Evolutionary conservation across 2,888 invertebrate species (phyloP).

Genomic region (Octonoba sinensis): DNA sequence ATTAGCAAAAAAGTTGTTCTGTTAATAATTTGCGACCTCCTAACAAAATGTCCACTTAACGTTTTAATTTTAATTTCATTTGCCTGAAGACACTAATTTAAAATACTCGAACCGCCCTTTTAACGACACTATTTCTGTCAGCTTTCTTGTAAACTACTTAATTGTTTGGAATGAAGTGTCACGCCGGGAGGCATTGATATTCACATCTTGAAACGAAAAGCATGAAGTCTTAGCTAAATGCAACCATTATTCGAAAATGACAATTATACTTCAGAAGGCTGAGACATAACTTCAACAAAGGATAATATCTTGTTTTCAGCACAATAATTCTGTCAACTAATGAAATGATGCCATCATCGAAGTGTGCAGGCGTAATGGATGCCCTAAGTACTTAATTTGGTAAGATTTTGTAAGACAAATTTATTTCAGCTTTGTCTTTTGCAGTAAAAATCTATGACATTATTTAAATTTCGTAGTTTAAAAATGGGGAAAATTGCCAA

Average conservation of each 20-base stretch:
- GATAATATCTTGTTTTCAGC: constrained; percentile 1
- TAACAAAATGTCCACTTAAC: constrained; percentile 11
- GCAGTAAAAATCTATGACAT: too few relatives aligned
- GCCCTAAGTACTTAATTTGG: too few relatives aligned
- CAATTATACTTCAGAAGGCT: too few relatives aligned
- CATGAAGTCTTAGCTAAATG: too few relatives aligned
- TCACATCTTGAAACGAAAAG: too few relatives aligned
- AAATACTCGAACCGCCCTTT: not conserved
- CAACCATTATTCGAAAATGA: too few relatives aligned
- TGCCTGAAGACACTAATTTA: not conserved
- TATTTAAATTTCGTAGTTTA: too few relatives aligned
- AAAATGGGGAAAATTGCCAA: too few relatives aligned
- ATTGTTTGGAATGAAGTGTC: constrained; percentile 27
- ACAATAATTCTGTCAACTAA: constrained; percentile 29
- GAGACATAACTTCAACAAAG: constrained; percentile 15
- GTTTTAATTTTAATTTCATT: not conserved
- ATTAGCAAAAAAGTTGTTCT: too few relatives aligned
- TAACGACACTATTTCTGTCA: constrained; percentile 12
- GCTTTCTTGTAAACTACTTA: constrained; percentile 24
- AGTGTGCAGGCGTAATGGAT: constrained; percentile 39
- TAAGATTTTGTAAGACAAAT: too few relatives aligned
- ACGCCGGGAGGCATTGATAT: not conserved
- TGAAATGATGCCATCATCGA: constrained; percentile 45
- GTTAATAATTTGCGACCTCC: not conserved
- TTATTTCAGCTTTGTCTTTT: too few relatives aligned